Evolutionary conservation across 2,888 invertebrate species (phyloP), one percentile per base, ranked within the genome.

Genomic region (Drosophila picticornis): DNA sequence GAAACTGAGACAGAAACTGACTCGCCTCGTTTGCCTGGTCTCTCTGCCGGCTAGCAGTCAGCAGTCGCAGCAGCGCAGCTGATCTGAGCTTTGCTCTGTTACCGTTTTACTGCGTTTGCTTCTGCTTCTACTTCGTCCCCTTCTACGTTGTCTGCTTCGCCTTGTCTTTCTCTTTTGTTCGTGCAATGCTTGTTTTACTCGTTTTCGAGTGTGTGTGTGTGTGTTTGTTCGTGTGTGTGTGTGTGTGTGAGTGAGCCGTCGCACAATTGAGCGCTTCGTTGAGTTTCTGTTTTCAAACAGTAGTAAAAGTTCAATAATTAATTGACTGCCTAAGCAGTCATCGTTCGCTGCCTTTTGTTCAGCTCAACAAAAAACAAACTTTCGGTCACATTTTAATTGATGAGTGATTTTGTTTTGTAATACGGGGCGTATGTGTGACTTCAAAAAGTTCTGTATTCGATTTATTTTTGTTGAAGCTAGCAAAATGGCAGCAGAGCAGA

Each of bases 251-350:
- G 58, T 51, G 36, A 72, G 65, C 61, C 66, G 69, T 62, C 67
- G 81, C 80, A 80, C 80, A 83, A 83, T 72, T 83, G 81, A 82
- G 81, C 78, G 70, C 64, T 73, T 67, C 75, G 75, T 48, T 55
- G 60, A 81, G 83, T 80, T 73, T 76, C 52, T 71, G 77, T 71
- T 77, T 80, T 61, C 70, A 86, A 83, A 70, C 81, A 75, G 87
- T 86, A 84, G 89, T 88, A 88, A 86, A 88, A 90, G 87, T 90
- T 84, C 72, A 88, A 86, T 86, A 90, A 86, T 79, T 88, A 90
- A 86, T 88, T 90, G 69, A 75, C 74, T 74, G 62, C 83, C 76
- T 75, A 65, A 69, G 72, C 77, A 74, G 83, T 65, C 69, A 65
- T 53, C 69, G 68, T 53, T 57, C 67, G 68, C 56, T 81, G 79